Evolutionary conservation across 2,888 invertebrate species (phyloP), one percentile per base, ranked within the genome.

Genomic region (Ypsolopha sequella): DNA sequence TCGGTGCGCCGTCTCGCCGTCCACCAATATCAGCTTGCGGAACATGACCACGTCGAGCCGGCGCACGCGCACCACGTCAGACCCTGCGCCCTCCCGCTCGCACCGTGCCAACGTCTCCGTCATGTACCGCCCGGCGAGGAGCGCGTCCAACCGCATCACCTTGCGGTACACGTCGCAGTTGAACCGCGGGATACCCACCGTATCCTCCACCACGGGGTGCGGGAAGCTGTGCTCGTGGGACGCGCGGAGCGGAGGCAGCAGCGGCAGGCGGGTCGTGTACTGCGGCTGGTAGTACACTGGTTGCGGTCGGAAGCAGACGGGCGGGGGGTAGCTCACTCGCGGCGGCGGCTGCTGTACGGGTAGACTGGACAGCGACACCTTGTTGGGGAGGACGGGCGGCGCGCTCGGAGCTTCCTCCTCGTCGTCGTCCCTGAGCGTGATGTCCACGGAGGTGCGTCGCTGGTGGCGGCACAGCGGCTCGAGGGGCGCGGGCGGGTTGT

Each of bases 221-320:
- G 44, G 43, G 50, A 47, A 44, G 55, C 43, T 33, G 57, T 51
- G 49, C 56, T 56, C 53, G 62, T 9, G 64, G 56, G 64, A 63
- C 56, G 56, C n/a, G 52, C 57, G 60, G 55, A 56, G 74, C 76
- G 73, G n/a, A n/a, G n/a, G n/a, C n/a, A n/a, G n/a, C n/a, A n/a
- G n/a, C n/a, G n/a, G n/a, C n/a, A 81, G 80, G 76, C 81, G 77
- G 6, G 60, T 63, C 47, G 80, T 76, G 74, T 72, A 84, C 53
- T 70, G 73, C 44, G 73, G 69, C 53, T 6, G 10, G 50, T 44
- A 36, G 24, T 24, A 24, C n/a, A n/a, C n/a, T n/a, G n/a, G n/a
- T n/a, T n/a, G n/a, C n/a, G n/a, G n/a, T n/a, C n/a, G n/a, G 50
- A 46, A 55, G 43, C 33, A 41, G 14, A 48, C 50, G 41, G 47